Evolutionary conservation across 2,113 vertebrate species (phyloP), one percentile per base, ranked within the genome.

Genomic region (Onychostruthus taczanowskii): DNA sequence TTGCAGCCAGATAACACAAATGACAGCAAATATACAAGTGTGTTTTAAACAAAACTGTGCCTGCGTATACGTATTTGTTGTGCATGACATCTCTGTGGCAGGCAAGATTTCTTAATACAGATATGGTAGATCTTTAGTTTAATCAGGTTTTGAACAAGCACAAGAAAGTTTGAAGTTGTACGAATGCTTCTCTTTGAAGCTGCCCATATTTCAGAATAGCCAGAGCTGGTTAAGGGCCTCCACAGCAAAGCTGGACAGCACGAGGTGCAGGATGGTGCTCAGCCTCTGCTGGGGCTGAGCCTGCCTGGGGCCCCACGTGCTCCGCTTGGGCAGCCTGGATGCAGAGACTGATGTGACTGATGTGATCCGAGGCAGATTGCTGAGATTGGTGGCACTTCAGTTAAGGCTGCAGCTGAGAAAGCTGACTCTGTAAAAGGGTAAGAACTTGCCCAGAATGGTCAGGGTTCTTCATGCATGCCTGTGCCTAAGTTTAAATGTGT

Each of bases 401-500:
- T 13, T 17, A 33, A 23, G 7, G 0, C 17, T 73, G 53, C 13
- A 19, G 4, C 44, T 41, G 49, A 5, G n/a, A 39, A 16, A 63
- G 21, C 50, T 77, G 76, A 4, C 61, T 81, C 37, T 47, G 18
- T 14, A 24, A 31, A 66, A 70, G 33, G 76, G 27, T 15, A 23
- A 63, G 43, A 33, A 23, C 49, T n/a, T 64, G 16, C 21, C 10
- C 46, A 6, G 8, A 16, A 3, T 44, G 64, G 21, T 70, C 55
- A n/a, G 68, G 9, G 24, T 8, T 56, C 61, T 50, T 78, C 0
- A 0, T 67, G 20, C 11, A 4, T 9, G 7, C 33, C 10, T 13
- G 12, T 47, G 31, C 44, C 31, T n/a, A 7, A 50, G n/a, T 43
- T 58, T 67, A 77, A 69, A 31, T 3, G 1, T 35, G 16, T 73